Evolutionary conservation across 1,140 invertebrate species (phyloP).

Genomic region (Solenopsis invicta): DNA sequence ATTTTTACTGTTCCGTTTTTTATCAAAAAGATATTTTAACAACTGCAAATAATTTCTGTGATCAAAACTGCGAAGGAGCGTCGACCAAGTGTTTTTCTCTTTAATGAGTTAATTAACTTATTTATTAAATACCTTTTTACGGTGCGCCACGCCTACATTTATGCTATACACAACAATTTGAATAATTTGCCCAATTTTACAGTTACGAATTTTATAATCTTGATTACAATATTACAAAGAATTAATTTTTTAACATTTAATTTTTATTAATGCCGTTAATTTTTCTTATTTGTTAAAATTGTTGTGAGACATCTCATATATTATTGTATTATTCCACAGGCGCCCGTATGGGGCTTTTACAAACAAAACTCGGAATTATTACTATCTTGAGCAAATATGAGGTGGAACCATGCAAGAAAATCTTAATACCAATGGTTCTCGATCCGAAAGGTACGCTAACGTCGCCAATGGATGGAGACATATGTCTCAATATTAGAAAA

Average conservation of each 20-base stretch:
- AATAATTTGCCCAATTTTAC: background rate
- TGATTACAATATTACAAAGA: background rate
- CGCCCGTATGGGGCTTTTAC: conserved; percentile 76
- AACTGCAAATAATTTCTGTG: no score
- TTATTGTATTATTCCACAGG: conserved; percentile 51
- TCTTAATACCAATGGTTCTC: conserved; percentile 66
- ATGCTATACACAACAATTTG: background rate
- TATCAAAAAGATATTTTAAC: no score
- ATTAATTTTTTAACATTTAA: background rate
- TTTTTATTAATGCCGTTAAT: background rate
- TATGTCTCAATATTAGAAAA: conserved; percentile 67
- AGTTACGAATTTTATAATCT: background rate
- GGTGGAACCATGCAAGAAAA: conserved; percentile 63
- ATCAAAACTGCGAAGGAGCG: no score
- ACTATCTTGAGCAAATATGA: conserved; percentile 77
- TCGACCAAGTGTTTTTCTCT: no score
- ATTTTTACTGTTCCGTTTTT: no score
- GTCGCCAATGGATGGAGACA: background rate
- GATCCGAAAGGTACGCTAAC: conserved; percentile 53
- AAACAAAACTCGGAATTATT: conserved; percentile 77
- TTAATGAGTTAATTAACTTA: no score
- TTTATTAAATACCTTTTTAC: no score
- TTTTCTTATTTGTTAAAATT: conserved; percentile 6
- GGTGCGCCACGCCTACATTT: no score
- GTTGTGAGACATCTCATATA: background rate